These are phyloP conservation scores for Amblyornis subalaris DNA, from an alignment of 2,113 vertebrate genomes.

Conservation along the genomic window DNA sequence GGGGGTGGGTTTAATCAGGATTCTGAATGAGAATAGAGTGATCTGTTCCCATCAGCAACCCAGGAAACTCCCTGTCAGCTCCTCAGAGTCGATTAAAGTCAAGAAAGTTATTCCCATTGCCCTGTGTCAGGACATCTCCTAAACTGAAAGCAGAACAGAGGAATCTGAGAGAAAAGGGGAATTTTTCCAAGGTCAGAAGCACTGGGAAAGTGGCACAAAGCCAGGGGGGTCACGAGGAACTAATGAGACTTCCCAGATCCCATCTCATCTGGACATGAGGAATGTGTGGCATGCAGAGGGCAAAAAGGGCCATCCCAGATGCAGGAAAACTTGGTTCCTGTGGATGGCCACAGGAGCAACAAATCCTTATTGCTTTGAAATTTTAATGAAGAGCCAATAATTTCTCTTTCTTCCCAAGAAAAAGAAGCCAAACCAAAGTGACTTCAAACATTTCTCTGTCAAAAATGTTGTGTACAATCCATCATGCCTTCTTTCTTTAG, in stretches of 20 bases:
- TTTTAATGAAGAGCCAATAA: not conserved
- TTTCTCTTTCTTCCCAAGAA: not conserved
- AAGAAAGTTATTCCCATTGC: not conserved
- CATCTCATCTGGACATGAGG: not conserved
- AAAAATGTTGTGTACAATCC: not conserved
- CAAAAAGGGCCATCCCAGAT: not conserved
- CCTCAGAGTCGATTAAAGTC: not conserved
- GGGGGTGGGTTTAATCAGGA: not conserved
- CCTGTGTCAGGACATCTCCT: not conserved
- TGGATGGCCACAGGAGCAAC: not conserved
- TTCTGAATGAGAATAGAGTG: not conserved
- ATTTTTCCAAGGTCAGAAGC: not conserved
- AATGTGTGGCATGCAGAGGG: slow-evolving; percentile 4
- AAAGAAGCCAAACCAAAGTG: not conserved
- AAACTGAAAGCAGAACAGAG: not conserved
- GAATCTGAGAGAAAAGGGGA: not conserved
- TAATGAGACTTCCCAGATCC: slow-evolving; percentile 22
- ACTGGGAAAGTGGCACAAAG: not conserved
- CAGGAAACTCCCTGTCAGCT: not conserved
- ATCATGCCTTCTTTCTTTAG: not conserved
- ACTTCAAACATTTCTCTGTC: not conserved
- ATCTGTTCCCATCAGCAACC: not conserved
- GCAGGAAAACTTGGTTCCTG: not conserved
- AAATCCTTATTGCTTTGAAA: not conserved
- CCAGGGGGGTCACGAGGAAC: not conserved